Conservation (phyloP, 2,888 invertebrate species). For the Noctua comes region DNA sequence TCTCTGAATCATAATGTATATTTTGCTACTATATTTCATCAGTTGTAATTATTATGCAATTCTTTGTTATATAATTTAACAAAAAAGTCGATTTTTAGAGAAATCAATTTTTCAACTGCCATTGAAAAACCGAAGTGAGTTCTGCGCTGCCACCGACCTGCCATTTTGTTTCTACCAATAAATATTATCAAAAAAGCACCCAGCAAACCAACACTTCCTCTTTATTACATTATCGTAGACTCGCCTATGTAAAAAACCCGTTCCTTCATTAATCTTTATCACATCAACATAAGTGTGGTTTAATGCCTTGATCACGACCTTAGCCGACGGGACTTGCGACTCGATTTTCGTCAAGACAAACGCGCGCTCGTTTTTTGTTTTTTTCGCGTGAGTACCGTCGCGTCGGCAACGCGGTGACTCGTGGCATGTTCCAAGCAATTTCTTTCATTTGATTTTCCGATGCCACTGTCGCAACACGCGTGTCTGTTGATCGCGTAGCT, state of each 20-base stretch:
- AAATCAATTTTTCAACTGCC: neutral
- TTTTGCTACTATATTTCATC: neutral
- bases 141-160: neutral
- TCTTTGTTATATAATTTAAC: neutral
- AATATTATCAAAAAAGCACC: neutral
- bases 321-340: neutral
- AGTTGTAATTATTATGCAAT: neutral
- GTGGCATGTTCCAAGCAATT: neutral
- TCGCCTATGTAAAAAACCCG: conserved; percentile 33
- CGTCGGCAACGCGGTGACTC: neutral
- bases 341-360: neutral
- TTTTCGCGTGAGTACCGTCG: neutral
- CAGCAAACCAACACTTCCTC: conserved; percentile 11
- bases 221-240: conserved; percentile 12
- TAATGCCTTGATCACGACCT: neutral
- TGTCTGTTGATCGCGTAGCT: neutral
- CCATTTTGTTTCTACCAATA: neutral
- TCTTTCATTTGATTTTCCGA: neutral
- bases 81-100: neutral
- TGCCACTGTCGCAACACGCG: neutral
- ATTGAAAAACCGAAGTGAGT: neutral
- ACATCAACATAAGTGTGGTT: conserved; percentile 38
- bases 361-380: neutral
- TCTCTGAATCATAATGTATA: conserved; percentile 17
- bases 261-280: conserved; percentile 55